Base-by-base conservation (phyloP, 2,797 vertebrate genomes). In the Gymnothorax javanicus region DNA sequence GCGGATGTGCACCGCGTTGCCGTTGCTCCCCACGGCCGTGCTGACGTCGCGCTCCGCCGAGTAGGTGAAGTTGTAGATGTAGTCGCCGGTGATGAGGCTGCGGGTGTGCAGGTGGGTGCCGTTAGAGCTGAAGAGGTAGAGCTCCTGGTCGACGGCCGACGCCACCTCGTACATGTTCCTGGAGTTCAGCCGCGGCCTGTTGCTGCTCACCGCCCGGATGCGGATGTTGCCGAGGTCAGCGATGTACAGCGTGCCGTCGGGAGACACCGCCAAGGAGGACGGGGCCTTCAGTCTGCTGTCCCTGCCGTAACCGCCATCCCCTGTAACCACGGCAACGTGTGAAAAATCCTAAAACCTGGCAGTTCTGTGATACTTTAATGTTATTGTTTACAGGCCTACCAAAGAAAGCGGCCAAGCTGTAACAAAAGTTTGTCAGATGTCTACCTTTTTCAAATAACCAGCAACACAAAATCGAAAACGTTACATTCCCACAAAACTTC, bases 251-350 rank as follows among this genome's bases (percentile, higher is more conserved):
- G 96, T 97, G 86, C 96, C 96, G 2, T 97, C 96, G 3, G 97
- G 96, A 25, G 96, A 97, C 69, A 97, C 96, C 0, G 96, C 96
- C 83, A 98, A 93, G 12, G 97, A 97, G 8, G 96, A 96, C 9
- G 97, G 97, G 0, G 97, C 96, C 91, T 98, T 98, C 91, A 98
- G 94, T 92, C 95, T 97, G n/a, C 96, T 96, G 27, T 98, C 97
- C 89, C 97, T 97, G 90, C 97, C 97, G 60, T 97, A 98, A 33
- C 97, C 96, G 62, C 97, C 96, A 58, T 97, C 97, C 88, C 97
- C 97, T 97, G 87, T 27, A 88, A 87, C 23, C 17, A 79, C 13
- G 23, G 12, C 43, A 54, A 17, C 1, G 27, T 20, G 85, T n/a
- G 67, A 57, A 33, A 2, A 81, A 54, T n/a, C 4, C 11, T 7